Base-by-base conservation (phyloP, 92 coral and sea anemone genomes). In the Palythoa grandiflora region DNA sequence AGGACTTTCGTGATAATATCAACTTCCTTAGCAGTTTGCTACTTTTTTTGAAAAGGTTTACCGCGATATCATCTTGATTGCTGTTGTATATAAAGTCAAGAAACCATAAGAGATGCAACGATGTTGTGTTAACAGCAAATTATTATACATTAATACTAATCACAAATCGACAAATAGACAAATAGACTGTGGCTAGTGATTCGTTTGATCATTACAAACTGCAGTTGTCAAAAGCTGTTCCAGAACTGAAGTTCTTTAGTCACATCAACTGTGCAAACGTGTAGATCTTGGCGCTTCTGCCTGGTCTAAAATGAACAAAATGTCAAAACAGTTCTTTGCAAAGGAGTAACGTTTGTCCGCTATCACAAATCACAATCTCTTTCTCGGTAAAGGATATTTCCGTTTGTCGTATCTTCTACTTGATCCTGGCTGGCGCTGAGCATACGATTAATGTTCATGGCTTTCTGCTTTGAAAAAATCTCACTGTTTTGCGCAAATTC, bases 341-440 rank as follows among this genome's bases (percentile, higher is more conserved):
- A 66, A 40, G 38, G 47, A 55, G 40, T 17, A 12, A 13, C 14
- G 37, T 81, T 68, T 80, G 12, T 68, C 86, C 86, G 75, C 75
- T 65, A 81, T 81, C 86, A 40, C 40, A 81, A 74, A 81, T 81
- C 19, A 66, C 28, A 81, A 81, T 81, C 86, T 81, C 47, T 68
- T 79, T 65, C 60, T 81, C 28, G 28, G 86, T 20, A 65, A 81
- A 81, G 63, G 44, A 81, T 65, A 65, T 81, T 81, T 81, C 86
- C 86, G 86, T 8, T 21, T 16, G 28, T 47, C 37, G 3, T 8
- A 37, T 47, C 55, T 36, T 40, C 55, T 38, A 14, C 17, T 47
- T 80, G 38, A 44, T 65, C 60, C 40, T 70, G 51, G 36, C 70
- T n/a, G n/a, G 36, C 70, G 9, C 20, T 66, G 66, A 13, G 61